Percentiles rank a stretch among this genome's conserved stretches.
Conservation (phyloP, 2,113 vertebrate species). For the Chionodraco myersi region DNA sequence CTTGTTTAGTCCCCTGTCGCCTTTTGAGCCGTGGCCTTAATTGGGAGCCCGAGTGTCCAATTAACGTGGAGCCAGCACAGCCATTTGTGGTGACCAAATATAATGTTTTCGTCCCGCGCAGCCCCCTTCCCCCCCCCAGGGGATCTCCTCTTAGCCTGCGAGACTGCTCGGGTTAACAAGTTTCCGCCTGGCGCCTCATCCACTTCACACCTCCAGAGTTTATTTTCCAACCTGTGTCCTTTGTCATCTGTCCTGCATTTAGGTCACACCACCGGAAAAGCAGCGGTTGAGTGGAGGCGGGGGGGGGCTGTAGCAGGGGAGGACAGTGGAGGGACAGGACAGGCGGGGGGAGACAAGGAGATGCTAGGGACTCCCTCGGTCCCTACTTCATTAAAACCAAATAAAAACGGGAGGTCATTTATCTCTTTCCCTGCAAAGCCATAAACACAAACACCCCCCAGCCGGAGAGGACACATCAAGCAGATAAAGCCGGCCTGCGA, state of each 20-base stretch:
- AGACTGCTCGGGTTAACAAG: conserved; percentile 47
- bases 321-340: conserved; percentile 49
- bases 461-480: conserved; percentile 73
- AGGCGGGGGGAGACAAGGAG: conserved; percentile 58
- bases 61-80: conserved; percentile 82
- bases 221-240: conserved; percentile 61
- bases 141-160: conserved; percentile 41
- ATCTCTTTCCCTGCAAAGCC: conserved; percentile 82
- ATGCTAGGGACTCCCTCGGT: conserved; percentile 78
- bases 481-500: conserved; percentile 72
- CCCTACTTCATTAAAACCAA: conserved; percentile 88
- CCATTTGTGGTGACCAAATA: conserved; percentile 76
- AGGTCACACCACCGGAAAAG: conserved; percentile 79
- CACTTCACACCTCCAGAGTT: conserved; percentile 39
- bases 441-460: conserved; percentile 81
- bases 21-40: conserved; percentile 89
- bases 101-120: conserved; percentile 35
- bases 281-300: conserved; percentile 30
- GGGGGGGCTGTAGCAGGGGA: conserved; percentile 35
- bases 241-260: conserved; percentile 71
- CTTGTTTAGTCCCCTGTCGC: conserved; percentile 78
- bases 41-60: conserved; percentile 90
- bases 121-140: conserved; percentile 17
- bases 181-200: conserved; percentile 30
- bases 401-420: conserved; percentile 85